Evolutionary conservation across 2,888 invertebrate genomes (phyloP), one percentile per base, ranked within the genome.

Genomic region (Hybos culiciformis): DNA sequence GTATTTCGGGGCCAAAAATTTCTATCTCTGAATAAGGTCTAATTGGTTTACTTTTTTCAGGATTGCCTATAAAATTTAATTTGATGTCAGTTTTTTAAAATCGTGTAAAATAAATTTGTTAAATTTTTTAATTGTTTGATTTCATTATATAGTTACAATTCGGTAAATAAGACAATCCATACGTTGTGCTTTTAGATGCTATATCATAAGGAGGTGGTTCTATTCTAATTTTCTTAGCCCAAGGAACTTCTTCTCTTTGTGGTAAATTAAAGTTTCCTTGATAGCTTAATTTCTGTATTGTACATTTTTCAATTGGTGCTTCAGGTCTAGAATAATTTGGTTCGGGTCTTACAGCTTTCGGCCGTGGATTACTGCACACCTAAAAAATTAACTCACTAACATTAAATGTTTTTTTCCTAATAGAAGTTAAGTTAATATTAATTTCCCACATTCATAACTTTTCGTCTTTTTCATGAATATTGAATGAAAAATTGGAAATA

Each of bases 211-310:
- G 55, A 4, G 65, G 63, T 4, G 65, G 63, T 26, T 51, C 52
- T 15, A 57, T 55, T 3, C 59, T 61, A 7, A 51, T 42, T 20
- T 53, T 57, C 20, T 57, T 57, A 0, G 62, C 63, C 64, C 66
- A 66, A 2, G 65, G 64, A 26, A 55, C 55, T 1, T 57, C 57
- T 42, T 64, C 63, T 50, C 63, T 69, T 6, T 55, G 50, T 1
- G 61, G 55, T 26, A 61, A n/a, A n/a, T n/a, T 44, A 37, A 68
- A 68, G 4, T 68, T 63, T 0, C 72, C 71, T 57, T 69, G 55
- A 47, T 71, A 74, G 4, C 71, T 71, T 21, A 77, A 67, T 53
- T 69, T 73, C 48, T 77, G 73, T 2, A 73, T 64, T 3, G 65
- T 64, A 44, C 61, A 59, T 17, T 53, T 54, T 19, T 66, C 66